A percentile compares a stretch with the other conserved stretches of the same genome.
phyloP scores from a whole-genome alignment of 2,888 invertebrate species.

The Plagiodera versicolora region DNA sequence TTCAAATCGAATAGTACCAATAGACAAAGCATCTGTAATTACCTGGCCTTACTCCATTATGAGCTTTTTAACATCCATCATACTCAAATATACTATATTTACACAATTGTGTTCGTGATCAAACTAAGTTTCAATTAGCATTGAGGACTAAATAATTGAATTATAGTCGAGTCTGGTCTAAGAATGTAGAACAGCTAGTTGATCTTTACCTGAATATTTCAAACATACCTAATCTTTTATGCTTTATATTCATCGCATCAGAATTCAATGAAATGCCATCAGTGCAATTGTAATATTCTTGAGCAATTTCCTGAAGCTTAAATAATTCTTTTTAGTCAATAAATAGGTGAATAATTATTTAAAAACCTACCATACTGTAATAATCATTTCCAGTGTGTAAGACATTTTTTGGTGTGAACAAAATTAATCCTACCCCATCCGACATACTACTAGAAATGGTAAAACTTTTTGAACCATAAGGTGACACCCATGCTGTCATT shows the following conservation, averaged over 20 bases:
- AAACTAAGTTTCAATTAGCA: too few species aligned
- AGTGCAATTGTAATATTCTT: conserved; percentile 73
- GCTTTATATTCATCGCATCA: conserved; percentile 22
- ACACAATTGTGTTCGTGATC: too few species aligned
- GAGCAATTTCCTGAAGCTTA: conserved; percentile 71
- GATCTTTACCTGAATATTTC: not conserved
- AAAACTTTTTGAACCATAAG: conserved; percentile 67
- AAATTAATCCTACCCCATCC: conserved; percentile 70
- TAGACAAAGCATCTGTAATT: too few species aligned
- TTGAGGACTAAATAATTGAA: too few species aligned
- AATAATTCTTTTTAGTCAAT: conserved; percentile 35
- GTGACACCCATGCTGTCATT: conserved; percentile 69
- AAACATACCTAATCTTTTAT: conserved; percentile 39
- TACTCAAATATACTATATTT: too few species aligned
- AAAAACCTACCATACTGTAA: conserved; percentile 67
- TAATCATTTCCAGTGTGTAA: conserved; percentile 65
- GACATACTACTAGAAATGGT: conserved; percentile 67
- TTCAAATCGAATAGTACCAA: too few species aligned
- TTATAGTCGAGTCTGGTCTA: too few species aligned
- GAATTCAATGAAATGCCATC: conserved; percentile 49
- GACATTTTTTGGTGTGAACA: conserved; percentile 81
- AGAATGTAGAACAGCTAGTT: too few species aligned
- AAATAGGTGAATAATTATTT: not conserved
- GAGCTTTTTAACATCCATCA: too few species aligned
- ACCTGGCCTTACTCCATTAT: too few species aligned